Evolutionary conservation across 2,888 invertebrate genomes (phyloP).

Genomic region (Laothoe populi): DNA sequence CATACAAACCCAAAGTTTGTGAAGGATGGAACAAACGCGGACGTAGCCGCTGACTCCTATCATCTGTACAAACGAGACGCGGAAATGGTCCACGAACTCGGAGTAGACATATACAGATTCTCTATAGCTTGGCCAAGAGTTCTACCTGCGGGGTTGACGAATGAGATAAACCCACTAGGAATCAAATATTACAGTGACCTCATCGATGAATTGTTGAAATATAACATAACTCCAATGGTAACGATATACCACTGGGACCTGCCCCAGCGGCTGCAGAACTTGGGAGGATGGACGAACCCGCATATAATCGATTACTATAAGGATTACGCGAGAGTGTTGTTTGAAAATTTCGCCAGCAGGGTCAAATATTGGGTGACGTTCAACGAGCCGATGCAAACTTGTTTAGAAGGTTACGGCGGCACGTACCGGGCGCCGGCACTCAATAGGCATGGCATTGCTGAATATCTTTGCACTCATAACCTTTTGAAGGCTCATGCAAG

Average conservation of each 20-base stretch:
- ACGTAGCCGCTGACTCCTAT: conserved; percentile 89
- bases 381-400: conserved; percentile 88
- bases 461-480: conserved; percentile 89
- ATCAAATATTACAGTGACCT: conserved; percentile 91
- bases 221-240: conserved; percentile 88
- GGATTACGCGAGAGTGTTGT: conserved; percentile 86
- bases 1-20: conserved; percentile 82
- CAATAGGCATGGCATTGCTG: conserved; percentile 85
- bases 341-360: conserved; percentile 86
- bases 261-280: conserved; percentile 86
- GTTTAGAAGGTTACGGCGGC: conserved; percentile 83
- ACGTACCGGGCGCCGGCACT: conserved; percentile 85
- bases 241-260: conserved; percentile 90
- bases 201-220: conserved; percentile 87
- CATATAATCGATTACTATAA: conserved; percentile 86
- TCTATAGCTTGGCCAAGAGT: conserved; percentile 91
- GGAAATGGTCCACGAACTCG: conserved; percentile 85
- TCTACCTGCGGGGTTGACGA: conserved; percentile 88
- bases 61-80: conserved; percentile 87
- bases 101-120: conserved; percentile 88
- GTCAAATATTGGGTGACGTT: conserved; percentile 91
- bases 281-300: conserved; percentile 89
- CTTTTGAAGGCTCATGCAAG: conserved; percentile 89
- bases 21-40: conserved; percentile 84
- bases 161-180: conserved; percentile 88